A percentile compares a stretch with the other conserved stretches of the same genome.
Conservation (phyloP, 2,888 invertebrate species). For the Tortrix viridana region DNA sequence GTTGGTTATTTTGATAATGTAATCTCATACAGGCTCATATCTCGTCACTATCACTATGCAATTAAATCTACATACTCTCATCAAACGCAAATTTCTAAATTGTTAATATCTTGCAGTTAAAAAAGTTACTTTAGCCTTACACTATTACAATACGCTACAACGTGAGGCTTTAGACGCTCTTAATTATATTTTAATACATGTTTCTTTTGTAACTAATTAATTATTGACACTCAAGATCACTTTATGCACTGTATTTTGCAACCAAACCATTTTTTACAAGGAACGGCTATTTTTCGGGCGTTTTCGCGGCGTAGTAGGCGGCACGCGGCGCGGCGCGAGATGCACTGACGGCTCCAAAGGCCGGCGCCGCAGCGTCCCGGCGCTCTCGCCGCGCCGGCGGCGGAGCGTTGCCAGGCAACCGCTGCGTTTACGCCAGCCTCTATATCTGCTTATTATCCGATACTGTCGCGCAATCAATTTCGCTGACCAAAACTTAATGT, state of each 20-base stretch:
- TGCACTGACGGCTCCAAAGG: slow-evolving; percentile 61
- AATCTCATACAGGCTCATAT: slow-evolving; percentile 21
- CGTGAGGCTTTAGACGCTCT: no score
- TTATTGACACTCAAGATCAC: no score
- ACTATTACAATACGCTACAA: no score
- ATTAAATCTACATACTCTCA: slow-evolving; percentile 6
- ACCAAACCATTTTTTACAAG: neutral
- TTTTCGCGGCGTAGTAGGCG: slow-evolving; percentile 40
- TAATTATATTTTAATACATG: no score
- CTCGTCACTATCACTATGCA: slow-evolving; percentile 12
- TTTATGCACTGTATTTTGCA: neutral
- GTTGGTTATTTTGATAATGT: slow-evolving; percentile 28
- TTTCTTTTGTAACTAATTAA: no score
- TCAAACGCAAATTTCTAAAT: no score
- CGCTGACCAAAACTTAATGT: no score
- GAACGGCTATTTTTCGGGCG: neutral
- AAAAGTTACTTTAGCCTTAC: no score
- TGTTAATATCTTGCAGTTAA: no score
- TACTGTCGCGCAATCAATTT: no score
- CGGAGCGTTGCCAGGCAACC: slow-evolving; percentile 77
- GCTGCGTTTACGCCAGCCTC: slow-evolving; percentile 10
- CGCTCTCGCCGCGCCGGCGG: slow-evolving; percentile 69
- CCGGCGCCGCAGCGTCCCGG: slow-evolving; percentile 70
- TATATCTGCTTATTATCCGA: neutral
- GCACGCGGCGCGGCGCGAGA: slow-evolving; percentile 58